Evolutionary conservation across 2,113 vertebrate genomes (phyloP), one percentile per base, ranked within the genome.

Genomic region (Regulus satrapa): DNA sequence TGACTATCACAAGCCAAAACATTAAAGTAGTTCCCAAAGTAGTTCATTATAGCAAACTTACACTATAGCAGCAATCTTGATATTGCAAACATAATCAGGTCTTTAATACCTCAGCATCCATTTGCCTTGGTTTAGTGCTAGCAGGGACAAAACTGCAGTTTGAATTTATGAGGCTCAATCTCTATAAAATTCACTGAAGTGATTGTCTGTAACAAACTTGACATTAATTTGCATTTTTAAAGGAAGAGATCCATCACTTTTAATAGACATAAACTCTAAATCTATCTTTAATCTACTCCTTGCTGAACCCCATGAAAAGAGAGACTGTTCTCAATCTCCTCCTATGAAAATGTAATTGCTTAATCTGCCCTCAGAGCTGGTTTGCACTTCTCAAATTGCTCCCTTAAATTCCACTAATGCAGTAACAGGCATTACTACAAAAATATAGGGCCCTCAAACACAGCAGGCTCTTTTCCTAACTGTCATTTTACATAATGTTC

Each of bases 331-430:
- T 93, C 71, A 74, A 40, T 83, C 82, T 85, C 43, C 51, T 76
- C 34, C 78, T 73, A 51, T 18, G 55, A 93, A 87, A 93, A 85
- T 29, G 24, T 45, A 96, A 90, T 71, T 94, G 71, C 52, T 89
- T 86, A 63, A 95, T 74, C 59, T 21, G 3, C 67, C 40, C 63
- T 83, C 48, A 51, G 40, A 26, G 31, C 67, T 83, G 55, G 32
- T 93, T 93, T 86, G 74, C 61, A 63, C 55, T 93, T 83, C 62
- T 69, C 90, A 90, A 90, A 95, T 82, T 85, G 78, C 59, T 90
- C 49, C 48, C 58, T 73, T 93, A 77, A 95, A 91, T 96, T 87
- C 92, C 41, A 24, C 66, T 86, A 94, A 78, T 38, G 63, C 59
- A 72, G 21, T 81, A 93, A 91, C 74, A 32, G 19, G 52, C 48